Percentiles rank a stretch among this genome's conserved stretches.
Conservation (phyloP, 2,888 invertebrate species). For the Cacoxenus indagator region DNA sequence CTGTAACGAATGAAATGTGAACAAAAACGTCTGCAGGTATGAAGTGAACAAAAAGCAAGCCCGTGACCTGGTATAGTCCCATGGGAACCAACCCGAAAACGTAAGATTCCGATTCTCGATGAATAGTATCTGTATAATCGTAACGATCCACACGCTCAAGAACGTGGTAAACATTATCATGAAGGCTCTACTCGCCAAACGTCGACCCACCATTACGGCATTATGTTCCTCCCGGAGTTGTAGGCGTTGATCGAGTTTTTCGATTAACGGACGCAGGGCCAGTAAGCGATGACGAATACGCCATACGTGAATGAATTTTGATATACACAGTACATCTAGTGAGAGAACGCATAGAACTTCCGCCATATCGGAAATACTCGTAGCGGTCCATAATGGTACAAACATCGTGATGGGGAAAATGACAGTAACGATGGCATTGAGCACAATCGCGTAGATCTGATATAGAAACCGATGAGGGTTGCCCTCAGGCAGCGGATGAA, state of each 20-base stretch:
- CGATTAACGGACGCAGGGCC: constrained; percentile 41
- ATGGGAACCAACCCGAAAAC: constrained; percentile 60
- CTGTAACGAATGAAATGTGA: constrained; percentile 35
- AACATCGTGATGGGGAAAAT: constrained; percentile 41
- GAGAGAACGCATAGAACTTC: constrained; percentile 46
- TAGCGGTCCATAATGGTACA: constrained; percentile 42
- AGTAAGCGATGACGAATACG: constrained; percentile 42
- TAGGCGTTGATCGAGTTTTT: constrained; percentile 50
- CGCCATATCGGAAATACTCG: constrained; percentile 49
- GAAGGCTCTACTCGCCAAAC: no score
- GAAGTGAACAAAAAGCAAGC: constrained; percentile 15
- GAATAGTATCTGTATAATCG: neutral
- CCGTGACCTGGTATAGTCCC: constrained; percentile 47
- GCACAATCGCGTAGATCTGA: constrained; percentile 38
- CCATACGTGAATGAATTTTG: constrained; percentile 52
- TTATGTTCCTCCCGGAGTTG: constrained; percentile 37
- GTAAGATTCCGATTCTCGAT: constrained; percentile 41
- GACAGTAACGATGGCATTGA: constrained; percentile 40
- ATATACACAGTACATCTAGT: constrained; percentile 41
- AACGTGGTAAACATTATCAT: no score
- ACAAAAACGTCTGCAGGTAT: constrained; percentile 33
- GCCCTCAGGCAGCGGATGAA: constrained; percentile 40
- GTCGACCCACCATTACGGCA: constrained; percentile 37
- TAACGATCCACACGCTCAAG: constrained; percentile 16
- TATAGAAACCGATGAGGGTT: constrained; percentile 42